Base-by-base conservation (phyloP, 2,113 vertebrate species). In the Pseudonaja textilis region DNA sequence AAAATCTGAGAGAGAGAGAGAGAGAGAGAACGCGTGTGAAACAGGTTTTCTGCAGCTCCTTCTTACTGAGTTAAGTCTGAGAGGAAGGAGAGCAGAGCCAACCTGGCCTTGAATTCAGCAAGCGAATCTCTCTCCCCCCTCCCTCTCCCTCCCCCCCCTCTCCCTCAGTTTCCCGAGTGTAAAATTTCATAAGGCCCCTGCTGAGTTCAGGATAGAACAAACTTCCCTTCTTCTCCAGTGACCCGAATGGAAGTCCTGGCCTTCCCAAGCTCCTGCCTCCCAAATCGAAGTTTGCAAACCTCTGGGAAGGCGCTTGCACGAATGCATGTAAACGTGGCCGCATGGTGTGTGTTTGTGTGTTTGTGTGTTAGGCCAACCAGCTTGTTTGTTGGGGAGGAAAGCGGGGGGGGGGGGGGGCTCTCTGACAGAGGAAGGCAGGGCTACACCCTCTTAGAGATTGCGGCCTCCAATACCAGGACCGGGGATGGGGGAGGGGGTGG, bases 401-500 rank as follows among this genome's bases (percentile, higher is more conserved):
- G n/a, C n/a, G n/a, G 4, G 26, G 4, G 12, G 4, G 45, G 5
- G 12, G 26, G 1, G 29, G 45, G 45, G 5, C 29, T n/a, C 11
- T 64, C 29, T n/a, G 61, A 29, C 61, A 69, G 12, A 69, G 29
- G 4, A 29, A 12, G 61, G 4, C 29, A 69, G 12, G 29, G 61
- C 29, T n/a, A 5, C 64, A 2, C 29, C 64, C 64, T 69, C 64
- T 69, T 50, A 69, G 14, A 69, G 64, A 69, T 34, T 69, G 12
- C 14, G 1, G 14, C 29, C 29, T 69, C 61, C 61, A n/a, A n/a
- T n/a, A 29, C 29, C 29, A 69, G 64, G 64, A n/a, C 29, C 64
- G 5, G 29, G 29, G 25, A 59, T 2, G 0, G 1, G 8, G 47
- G 47, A 1, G 1, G 23, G 2, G 57, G 7, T 3, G 1, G 56